Percentiles rank a stretch among this genome's conserved stretches.
Conservation (phyloP, 2,797 vertebrate species). For the Hoplostethus atlanticus region DNA sequence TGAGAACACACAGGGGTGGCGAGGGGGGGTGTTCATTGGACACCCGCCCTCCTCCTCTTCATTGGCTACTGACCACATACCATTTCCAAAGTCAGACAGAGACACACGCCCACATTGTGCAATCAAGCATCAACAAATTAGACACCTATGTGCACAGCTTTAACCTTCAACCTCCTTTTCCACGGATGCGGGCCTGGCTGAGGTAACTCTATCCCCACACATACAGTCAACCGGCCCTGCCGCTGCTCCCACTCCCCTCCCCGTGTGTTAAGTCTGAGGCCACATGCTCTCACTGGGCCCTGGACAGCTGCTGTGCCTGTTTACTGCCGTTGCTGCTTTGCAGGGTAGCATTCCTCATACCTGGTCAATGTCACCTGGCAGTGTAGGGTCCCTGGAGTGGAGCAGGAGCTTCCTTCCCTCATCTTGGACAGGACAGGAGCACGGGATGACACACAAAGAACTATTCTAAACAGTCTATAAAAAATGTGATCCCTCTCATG, state of each 20-base stretch:
- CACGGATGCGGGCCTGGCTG: conserved; percentile 39
- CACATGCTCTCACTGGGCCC: conserved; percentile 25
- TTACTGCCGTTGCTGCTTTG: conserved; percentile 47
- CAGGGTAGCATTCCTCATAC: conserved; percentile 45
- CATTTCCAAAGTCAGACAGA: conserved; percentile 4
- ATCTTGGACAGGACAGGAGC: neutral
- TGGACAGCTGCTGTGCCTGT: conserved; percentile 72
- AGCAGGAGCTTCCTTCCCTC: neutral
- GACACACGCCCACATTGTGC: conserved; percentile 57
- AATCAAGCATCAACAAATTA: conserved; percentile 65
- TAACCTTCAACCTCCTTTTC: conserved; percentile 61
- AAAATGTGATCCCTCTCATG: conserved; percentile 37
- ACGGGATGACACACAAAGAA: conserved; percentile 10
- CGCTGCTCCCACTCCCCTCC: conserved; percentile 39
- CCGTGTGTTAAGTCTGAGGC: conserved; percentile 32
- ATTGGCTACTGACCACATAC: neutral
- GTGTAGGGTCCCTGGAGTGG: conserved; percentile 3
- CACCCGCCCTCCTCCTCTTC: conserved; percentile 1
- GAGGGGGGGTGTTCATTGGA: neutral
- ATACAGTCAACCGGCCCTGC: conserved; percentile 45
- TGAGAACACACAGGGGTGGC: neutral
- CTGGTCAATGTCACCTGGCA: conserved; percentile 52
- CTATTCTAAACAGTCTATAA: conserved; percentile 41
- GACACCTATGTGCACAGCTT: conserved; percentile 37
- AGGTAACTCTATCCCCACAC: conserved; percentile 70